phyloP scores from a whole-genome alignment of 2,888 invertebrate genomes.

The Clunio marinus region DNA sequence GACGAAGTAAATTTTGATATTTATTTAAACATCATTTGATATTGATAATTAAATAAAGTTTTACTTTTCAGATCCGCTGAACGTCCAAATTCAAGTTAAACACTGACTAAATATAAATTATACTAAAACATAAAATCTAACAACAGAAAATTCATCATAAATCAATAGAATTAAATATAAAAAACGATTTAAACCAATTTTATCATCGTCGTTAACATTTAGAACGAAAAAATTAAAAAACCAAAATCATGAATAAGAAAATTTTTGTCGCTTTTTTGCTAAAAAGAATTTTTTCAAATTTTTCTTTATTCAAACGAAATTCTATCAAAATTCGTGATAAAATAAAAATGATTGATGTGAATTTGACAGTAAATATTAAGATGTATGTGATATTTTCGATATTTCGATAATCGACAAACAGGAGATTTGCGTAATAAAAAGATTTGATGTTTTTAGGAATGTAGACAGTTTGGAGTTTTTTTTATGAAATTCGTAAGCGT shows the following conservation, averaged over 20 bases:
- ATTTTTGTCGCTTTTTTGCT: not conserved
- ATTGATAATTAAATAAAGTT: not conserved
- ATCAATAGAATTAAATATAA: not conserved
- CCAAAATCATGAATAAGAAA: not conserved
- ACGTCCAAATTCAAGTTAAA: conserved; percentile 37
- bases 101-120: too few species aligned
- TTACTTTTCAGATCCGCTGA: conserved; percentile 21
- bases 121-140: too few species aligned
- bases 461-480: not conserved
- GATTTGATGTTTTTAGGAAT: conserved; percentile 5
- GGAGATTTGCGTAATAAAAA: not conserved
- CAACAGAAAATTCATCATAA: too few species aligned
- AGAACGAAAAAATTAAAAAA: not conserved
- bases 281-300: not conserved
- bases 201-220: conserved; percentile 19
- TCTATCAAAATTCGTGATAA: not conserved
- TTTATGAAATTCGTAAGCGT: not conserved
- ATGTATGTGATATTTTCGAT: conserved; percentile 22
- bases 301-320: not conserved
- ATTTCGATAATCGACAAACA: not conserved
- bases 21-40: not conserved
- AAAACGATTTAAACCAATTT: conserved; percentile 1
- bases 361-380: too few species aligned
- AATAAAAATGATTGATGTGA: not conserved
- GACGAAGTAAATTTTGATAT: conserved; percentile 7